Base-by-base conservation (phyloP, 1,140 invertebrate species). In the Apolygus lucorum region DNA sequence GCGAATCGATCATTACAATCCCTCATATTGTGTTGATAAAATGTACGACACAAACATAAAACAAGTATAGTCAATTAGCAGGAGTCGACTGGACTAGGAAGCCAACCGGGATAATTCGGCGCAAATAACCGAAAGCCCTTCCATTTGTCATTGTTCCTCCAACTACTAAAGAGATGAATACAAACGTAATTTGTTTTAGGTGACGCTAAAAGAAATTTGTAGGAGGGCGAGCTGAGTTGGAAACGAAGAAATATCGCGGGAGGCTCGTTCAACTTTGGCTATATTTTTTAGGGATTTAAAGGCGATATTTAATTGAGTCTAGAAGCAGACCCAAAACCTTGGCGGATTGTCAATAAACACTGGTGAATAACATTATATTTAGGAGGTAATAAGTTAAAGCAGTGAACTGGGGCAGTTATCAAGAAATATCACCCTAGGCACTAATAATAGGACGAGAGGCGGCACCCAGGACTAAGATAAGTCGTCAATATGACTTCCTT, bases 251-350 rank as follows among this genome's bases (percentile, higher is more conserved):
- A 25, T 63, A 63, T 63, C 2, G 21, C 21, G 22, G 2, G 2
- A 22, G 14, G 17, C 62, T 27, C 62, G 62, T 63, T 63, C 62
- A 63, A 63, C 62, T 63, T 63, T 25, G 27, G 62, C 62, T 25
- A 63, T 63, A 63, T 25, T 63, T 63, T 27, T 54, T 25, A 27
- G 21, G 26, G 62, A 63, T 25, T 25, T 25, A 63, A 27, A 63
- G 62, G 62, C 62, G 62, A 63, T 63, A 63, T 63, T 63, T 63
- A 63, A 63, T 63, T 63, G 62, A 63, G 62, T 25, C 62, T 22
- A 63, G 62, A 27, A 63, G 27, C 2, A 17, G 62, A 63, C 2
- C 22, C 2, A 63, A 25, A 54, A 63, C 22, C 22, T 17, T 63
- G 62, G 22, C 62, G 2, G 24, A 62, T 62, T 63, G 62, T 63